These are phyloP conservation scores for Sterna hirundo DNA, from an alignment of 2,113 vertebrate genomes.

Conservation along the genomic window DNA sequence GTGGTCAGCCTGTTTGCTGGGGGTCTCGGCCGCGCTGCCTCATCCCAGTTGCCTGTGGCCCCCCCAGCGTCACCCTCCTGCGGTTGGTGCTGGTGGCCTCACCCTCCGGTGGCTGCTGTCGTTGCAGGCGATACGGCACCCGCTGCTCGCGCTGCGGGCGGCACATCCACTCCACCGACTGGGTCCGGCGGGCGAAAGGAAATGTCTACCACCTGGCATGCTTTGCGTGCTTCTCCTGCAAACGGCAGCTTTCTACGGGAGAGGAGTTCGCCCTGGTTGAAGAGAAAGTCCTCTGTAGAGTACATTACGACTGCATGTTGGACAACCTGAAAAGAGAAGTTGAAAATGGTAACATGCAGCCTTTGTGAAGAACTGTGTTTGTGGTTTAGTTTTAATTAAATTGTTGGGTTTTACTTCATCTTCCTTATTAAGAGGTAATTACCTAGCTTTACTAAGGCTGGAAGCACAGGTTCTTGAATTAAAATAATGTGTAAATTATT, in stretches of 20 bases:
- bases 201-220: slow-evolving; percentile 96
- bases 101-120: not conserved
- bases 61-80: not conserved
- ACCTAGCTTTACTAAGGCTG: not conserved
- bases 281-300: slow-evolving; percentile 93
- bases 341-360: slow-evolving; percentile 84
- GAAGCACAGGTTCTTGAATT: not conserved
- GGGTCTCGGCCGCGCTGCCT: rapidly evolving
- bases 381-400: not conserved
- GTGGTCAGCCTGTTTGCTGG: not conserved
- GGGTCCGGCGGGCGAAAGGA: slow-evolving; percentile 95
- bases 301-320: slow-evolving; percentile 97
- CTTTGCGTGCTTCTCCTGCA: slow-evolving; percentile 98
- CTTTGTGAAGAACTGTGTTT: not conserved
- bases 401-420: not conserved
- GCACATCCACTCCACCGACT: slow-evolving; percentile 95
- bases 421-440: not conserved
- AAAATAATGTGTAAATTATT: not conserved
- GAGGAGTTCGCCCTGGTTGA: slow-evolving; percentile 98
- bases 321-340: slow-evolving; percentile 96
- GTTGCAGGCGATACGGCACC: slow-evolving; percentile 90
- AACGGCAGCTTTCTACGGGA: slow-evolving; percentile 94
- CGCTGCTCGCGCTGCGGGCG: slow-evolving; percentile 95
- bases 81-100: not conserved
- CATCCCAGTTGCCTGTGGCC: rapidly evolving